Conservation (phyloP, 2,113 vertebrate species). For the Chrysochloris asiatica region DNA sequence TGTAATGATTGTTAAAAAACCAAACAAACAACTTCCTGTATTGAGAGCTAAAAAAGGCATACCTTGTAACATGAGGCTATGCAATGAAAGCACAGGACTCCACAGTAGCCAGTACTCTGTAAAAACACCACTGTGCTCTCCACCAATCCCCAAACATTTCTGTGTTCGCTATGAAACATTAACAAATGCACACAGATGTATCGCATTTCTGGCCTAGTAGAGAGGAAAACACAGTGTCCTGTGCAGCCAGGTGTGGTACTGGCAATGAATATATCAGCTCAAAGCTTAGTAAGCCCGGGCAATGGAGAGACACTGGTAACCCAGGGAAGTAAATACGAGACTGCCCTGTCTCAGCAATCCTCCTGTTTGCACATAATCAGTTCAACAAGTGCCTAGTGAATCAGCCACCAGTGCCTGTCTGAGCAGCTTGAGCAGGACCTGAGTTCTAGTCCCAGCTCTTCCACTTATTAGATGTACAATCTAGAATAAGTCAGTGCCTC, state of each 20-base stretch:
- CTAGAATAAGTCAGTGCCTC: neutral
- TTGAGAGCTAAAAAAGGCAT: neutral
- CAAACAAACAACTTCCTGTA: neutral
- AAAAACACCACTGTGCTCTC: neutral
- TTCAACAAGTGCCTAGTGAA: neutral
- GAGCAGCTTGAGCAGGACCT: neutral
- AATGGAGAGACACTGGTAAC: neutral
- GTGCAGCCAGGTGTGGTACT: neutral
- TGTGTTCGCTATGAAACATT: neutral
- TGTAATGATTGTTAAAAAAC: too few relatives aligned
- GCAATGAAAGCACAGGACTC: conserved; percentile 24
- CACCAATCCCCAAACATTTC: neutral
- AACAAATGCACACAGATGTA: neutral
- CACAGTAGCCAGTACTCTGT: neutral
- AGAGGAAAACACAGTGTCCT: neutral
- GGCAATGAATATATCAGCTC: neutral
- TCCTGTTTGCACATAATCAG: neutral
- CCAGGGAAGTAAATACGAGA: neutral
- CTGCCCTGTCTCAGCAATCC: neutral
- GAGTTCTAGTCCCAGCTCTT: neutral
- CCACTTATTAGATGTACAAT: neutral
- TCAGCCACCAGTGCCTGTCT: neutral
- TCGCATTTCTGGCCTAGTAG: neutral
- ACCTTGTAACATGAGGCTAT: neutral
- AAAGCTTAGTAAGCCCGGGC: neutral